phyloP scores from a whole-genome alignment of 2,113 vertebrate species.

The Bujurquina vittata region DNA sequence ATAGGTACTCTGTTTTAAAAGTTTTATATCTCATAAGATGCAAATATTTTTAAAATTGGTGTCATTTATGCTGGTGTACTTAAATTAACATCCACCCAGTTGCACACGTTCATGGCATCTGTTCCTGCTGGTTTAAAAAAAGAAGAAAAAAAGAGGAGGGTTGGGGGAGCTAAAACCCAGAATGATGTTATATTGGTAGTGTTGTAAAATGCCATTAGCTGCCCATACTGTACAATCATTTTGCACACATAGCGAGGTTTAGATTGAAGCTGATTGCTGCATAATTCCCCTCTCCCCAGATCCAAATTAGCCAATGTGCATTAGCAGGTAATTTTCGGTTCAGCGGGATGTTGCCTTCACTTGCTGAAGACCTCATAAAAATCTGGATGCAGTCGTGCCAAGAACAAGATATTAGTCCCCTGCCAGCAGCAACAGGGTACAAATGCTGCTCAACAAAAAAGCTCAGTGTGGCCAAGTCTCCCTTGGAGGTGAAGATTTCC shows the following conservation, averaged over 20 bases:
- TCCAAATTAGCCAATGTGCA: conserved; percentile 58
- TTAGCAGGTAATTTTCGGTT: conserved; percentile 65
- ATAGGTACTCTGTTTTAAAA: background rate
- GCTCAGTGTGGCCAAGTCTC: conserved; percentile 4
- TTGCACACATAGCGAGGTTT: conserved; percentile 23
- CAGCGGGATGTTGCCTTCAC: conserved; percentile 44
- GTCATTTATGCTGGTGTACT: background rate
- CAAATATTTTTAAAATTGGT: background rate
- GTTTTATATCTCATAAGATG: background rate
- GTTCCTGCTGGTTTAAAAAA: background rate
- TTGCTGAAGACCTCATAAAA: conserved; percentile 59
- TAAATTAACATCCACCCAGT: conserved; percentile 7
- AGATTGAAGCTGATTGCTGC: conserved; percentile 50
- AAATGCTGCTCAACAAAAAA: conserved; percentile 25
- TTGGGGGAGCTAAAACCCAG: background rate
- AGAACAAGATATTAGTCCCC: conserved; percentile 57
- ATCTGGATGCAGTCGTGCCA: conserved; percentile 46
- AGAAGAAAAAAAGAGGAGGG: background rate
- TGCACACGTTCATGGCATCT: conserved; percentile 3
- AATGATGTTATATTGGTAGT: conserved; percentile 22
- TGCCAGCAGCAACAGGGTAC: conserved; percentile 29
- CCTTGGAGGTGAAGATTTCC: conserved; percentile 42
- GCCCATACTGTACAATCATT: conserved; percentile 26
- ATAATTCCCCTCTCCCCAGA: conserved; percentile 48
- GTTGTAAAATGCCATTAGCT: conserved; percentile 42